Conservation (phyloP, 35 echinoderm and acorn worm species). For the Holothuria glaberrima region DNA sequence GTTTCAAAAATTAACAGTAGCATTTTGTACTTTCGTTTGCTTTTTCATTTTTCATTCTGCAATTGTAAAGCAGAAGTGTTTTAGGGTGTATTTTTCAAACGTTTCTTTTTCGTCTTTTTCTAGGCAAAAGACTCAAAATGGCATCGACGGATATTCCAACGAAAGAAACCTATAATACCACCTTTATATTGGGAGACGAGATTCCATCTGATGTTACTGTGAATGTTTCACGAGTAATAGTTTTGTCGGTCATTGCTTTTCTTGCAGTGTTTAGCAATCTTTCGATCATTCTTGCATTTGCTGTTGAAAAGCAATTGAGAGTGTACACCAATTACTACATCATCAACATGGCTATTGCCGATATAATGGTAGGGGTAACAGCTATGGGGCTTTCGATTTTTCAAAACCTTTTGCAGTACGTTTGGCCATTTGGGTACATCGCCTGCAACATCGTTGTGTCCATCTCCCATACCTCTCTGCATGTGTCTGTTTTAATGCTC, state of each 20-base stretch:
- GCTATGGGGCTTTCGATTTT: conserved; percentile 59
- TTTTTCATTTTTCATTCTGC: too few relatives aligned
- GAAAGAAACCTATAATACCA: too few relatives aligned
- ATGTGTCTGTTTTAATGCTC: conserved; percentile 13
- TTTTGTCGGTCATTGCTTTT: neutral
- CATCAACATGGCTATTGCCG: conserved; percentile 72
- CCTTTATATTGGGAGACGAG: too few relatives aligned
- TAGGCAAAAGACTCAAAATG: too few relatives aligned
- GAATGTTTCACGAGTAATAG: neutral
- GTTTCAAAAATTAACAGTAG: too few relatives aligned
- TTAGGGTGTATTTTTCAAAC: too few relatives aligned
- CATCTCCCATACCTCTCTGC: neutral
- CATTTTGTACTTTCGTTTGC: too few relatives aligned
- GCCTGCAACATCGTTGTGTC: neutral
- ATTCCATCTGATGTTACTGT: neutral
- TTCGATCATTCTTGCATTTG: conserved; percentile 61
- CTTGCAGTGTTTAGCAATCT: conserved; percentile 44
- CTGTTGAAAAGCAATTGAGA: conserved; percentile 45
- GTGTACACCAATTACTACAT: too few relatives aligned
- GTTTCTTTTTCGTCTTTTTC: too few relatives aligned
- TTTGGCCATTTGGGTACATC: neutral
- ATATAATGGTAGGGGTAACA: conserved; percentile 55
- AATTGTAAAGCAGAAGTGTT: too few relatives aligned
- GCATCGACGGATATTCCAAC: too few relatives aligned
- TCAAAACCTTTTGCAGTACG: neutral